Evolutionary conservation across 1,140 invertebrate species (phyloP), one percentile per base, ranked within the genome.

Genomic region (Campoletis sonorensis): DNA sequence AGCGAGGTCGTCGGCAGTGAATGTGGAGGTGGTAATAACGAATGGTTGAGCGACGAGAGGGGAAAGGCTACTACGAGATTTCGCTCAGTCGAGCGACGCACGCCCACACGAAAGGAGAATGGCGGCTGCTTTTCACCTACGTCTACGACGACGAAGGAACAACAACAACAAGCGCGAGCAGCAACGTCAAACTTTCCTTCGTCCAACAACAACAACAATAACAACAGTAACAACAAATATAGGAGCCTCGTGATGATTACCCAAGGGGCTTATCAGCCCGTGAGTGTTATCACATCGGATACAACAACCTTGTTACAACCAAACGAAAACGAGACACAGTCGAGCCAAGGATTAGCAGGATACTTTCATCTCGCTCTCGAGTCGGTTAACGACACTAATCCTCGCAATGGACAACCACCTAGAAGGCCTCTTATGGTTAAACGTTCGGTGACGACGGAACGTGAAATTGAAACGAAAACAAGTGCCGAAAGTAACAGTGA

Each of bases 221-320:
- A 54, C 51, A 51, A 51, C 49, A 54, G n/a, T 18, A 54, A 88
- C 84, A 95, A 95, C 91, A 95, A 95, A 87, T 97, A 96, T 88
- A 96, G 95, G 85, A 97, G 96, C 92, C 93, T 96, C 92, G 95
- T 97, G 90, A 97, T 96, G 96, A 97, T 97, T 91, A 97, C 95
- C 84, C 94, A 96, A 91, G 95, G 95, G 10, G 88, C 90, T 18
- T 93, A 93, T 82, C 92, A 93, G 67, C 93, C 94, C 84, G 95
- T 95, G 82, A 95, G 94, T 88, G 95, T 96, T 68, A 94, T 95
- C 85, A 95, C 95, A 80, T 94, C 93, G 83, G 95, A 96, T 87
- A 96, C 95, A 84, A 96, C 95, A 84, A 95, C 93, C 83, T 92
- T 95, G 82, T 93, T 95, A 87, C 93, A 94, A 58, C 76, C 76